Evolutionary conservation across 2,888 invertebrate species (phyloP), one percentile per base, ranked within the genome.

Genomic region (Troglohyphantes excavatus): DNA sequence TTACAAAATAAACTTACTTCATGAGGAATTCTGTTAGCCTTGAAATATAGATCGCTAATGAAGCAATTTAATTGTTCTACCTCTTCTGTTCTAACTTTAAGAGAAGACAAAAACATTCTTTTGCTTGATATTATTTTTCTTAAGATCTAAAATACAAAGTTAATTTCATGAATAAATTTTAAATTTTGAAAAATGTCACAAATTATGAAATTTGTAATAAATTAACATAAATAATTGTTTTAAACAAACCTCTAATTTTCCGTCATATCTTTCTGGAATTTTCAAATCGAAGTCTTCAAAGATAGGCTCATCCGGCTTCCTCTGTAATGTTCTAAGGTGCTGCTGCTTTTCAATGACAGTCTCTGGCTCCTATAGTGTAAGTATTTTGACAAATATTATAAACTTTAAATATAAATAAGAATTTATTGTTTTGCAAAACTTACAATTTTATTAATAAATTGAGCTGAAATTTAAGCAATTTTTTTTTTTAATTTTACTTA

Each of bases 31-130:
- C 46, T 63, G 63, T 46, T 29, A 65, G n/a, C 26, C 17, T 81
- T 81, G 53, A 21, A 68, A 39, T 75, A 75, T 0, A 88, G 46
- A 3, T 26, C 46, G 65, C 21, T 81, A 11, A 88, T 81, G 19
- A 67, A 59, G 46, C 39, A 75, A 27, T 81, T 88, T 23, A 81
- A 29, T 29, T 88, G 81, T 6, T 88, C 59, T 6, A 75, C 53
- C 67, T 88, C 87, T 67, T 88, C 87, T 67, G n/a, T 81, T 73
- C 87, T 65, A 26, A 75, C 19, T 39, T 81, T 88, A 2, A 88
- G 27, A 27, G 81, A 21, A 43, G 65, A 59, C 59, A 75, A 46
- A 33, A 88, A 75, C 19, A 72, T 65, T 21, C 81, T 67, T 75
- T 75, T 81, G 53, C 67, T 75, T 13, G 21, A 27, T 5, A 26